phyloP scores from a whole-genome alignment of 2,797 vertebrate genomes.

The Cryptoblepharus egeriae region DNA sequence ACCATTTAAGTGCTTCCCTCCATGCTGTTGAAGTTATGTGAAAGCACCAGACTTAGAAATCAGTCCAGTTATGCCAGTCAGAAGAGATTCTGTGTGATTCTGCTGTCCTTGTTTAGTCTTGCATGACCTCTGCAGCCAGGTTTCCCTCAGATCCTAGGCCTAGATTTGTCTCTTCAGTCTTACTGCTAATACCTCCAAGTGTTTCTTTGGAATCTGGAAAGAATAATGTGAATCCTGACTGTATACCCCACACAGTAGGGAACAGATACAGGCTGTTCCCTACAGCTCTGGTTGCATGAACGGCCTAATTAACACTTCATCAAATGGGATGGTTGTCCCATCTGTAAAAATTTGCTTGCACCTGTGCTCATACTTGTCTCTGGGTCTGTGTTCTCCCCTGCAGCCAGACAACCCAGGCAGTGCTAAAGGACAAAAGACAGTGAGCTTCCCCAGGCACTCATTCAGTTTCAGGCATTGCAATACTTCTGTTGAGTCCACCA shows the following conservation, averaged over 20 bases:
- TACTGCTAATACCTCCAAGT: conserved; percentile 52
- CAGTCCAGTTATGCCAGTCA: not conserved
- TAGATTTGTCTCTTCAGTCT: conserved; percentile 42
- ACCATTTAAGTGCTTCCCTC: not conserved
- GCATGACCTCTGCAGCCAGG: not conserved
- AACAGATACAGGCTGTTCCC: conserved; percentile 53
- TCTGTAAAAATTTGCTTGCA: conserved; percentile 67
- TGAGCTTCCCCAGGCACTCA: not conserved
- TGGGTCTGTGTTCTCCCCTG: conserved; percentile 12
- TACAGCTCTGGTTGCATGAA: conserved; percentile 64
- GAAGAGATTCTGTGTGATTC: not conserved
- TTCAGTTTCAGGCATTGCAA: not conserved
- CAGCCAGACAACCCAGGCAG: conserved; percentile 2
- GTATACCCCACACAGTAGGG: conserved; percentile 16
- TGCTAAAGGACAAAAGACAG: conserved; percentile 14
- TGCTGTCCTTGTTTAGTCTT: not conserved
- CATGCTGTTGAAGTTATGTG: not conserved
- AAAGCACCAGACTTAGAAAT: not conserved
- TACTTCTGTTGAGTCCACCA: not conserved
- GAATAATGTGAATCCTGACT: conserved; percentile 55
- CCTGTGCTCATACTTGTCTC: conserved; percentile 53
- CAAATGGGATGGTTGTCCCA: conserved; percentile 59
- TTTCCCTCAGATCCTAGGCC: conserved; percentile 8
- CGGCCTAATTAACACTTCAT: conserved; percentile 76
- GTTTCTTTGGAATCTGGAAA: conserved; percentile 59